phyloP scores from a whole-genome alignment of 2,797 vertebrate genomes.

The Petrocephalus schoutedeni region DNA sequence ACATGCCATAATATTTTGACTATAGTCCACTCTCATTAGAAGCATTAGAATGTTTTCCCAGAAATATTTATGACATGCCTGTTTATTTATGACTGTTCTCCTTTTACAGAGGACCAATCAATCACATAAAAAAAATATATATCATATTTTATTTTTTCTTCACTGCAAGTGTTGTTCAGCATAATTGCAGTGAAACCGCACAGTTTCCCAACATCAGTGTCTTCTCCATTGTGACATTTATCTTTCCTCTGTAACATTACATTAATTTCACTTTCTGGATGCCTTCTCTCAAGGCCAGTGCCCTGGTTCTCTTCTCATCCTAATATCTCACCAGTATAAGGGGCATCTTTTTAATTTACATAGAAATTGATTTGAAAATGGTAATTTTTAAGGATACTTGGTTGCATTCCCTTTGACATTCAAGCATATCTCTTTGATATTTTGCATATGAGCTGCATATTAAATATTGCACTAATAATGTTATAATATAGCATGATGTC shows the following conservation, averaged over 20 bases:
- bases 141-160: background rate
- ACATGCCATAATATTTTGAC: background rate
- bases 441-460: background rate
- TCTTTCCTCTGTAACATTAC: background rate
- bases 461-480: background rate
- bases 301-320: background rate
- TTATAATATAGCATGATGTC: background rate
- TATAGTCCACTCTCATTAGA: background rate
- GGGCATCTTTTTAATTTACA: conserved; percentile 25
- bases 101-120: background rate
- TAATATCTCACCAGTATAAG: background rate
- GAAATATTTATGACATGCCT: background rate
- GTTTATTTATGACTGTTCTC: too few species aligned
- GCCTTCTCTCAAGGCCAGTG: background rate
- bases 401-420: background rate
- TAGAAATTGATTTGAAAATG: conserved; percentile 24
- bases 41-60: background rate
- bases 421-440: background rate
- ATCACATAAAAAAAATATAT: background rate
- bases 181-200: background rate
- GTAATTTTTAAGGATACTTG: background rate
- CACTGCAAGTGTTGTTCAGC: background rate
- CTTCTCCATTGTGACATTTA: background rate
- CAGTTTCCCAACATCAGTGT: background rate
- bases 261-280: background rate